Evolutionary conservation across 2,797 vertebrate genomes (phyloP), one percentile per base, ranked within the genome.

Genomic region (Characodon lateralis): DNA sequence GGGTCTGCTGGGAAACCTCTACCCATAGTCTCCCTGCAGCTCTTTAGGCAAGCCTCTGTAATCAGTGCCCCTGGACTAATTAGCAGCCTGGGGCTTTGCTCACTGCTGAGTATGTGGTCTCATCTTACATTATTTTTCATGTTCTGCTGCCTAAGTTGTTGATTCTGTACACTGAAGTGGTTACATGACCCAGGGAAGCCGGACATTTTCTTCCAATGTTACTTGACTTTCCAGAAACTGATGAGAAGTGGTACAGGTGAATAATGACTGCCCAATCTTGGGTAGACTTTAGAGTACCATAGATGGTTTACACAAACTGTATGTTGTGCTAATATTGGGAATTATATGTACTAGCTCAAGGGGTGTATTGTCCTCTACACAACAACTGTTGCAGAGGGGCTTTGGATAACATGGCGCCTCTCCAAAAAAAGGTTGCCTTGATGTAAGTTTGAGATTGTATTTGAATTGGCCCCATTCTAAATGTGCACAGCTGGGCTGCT

Each of bases 401-500:
- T 89, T 92, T 89, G 83, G 84, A 88, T 90, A 88, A 92, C 88
- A 88, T 84, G 86, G 79, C 78, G 79, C 75, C 88, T 86, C 90
- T 87, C 89, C 84, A 48, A 48, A 66, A 93, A 91, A 92, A 91
- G 82, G 86, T 75, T 2, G 84, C 85, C 83, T 89, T 76, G 65
- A 86, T 91, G 83, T 73, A 73, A 87, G 89, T 85, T 85, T 90
- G 88, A 59, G 48, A 83, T 87, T 78, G 74, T 80, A 87, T 93
- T 92, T 90, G 92, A 85, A 89, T 91, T 91, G 91, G 90, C 90
- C 88, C 90, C 89, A 79, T 89, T 92, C 82, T 88, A 61, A 43
- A 84, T 94, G 88, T 93, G 90, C 91, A 94, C 92, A 94, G 93
- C 94, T 93, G 93, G 91, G 89, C 77, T 16, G 68, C 86, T 91